Evolutionary conservation across 2,113 vertebrate species (phyloP).

Genomic region (Paramisgurnus dabryanus): DNA sequence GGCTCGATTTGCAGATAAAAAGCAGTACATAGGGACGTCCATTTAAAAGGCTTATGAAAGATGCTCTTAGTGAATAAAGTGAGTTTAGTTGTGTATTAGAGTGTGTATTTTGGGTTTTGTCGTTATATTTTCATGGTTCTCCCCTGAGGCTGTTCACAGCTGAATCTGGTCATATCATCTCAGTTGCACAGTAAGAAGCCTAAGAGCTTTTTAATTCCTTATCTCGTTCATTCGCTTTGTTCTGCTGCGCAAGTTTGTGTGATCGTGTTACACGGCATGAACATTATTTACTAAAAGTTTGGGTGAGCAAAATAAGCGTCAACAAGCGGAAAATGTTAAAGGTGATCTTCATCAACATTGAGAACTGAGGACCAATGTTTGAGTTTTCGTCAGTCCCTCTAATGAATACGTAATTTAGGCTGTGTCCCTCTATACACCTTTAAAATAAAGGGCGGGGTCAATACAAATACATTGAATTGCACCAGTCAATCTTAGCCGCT

Average conservation of each 20-base stretch:
- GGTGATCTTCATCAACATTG: too few relatives aligned
- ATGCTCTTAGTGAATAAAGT: conserved; percentile 9
- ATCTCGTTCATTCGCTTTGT: conserved; percentile 6
- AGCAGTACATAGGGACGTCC: conserved; percentile 28
- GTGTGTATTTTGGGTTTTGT: conserved; percentile 20
- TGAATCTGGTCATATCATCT: conserved; percentile 2
- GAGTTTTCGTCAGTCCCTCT: too few relatives aligned
- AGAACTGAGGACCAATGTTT: too few relatives aligned
- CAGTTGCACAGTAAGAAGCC: conserved; percentile 3
- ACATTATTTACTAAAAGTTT: neutral
- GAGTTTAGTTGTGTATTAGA: conserved; percentile 8
- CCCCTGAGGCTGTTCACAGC: neutral
- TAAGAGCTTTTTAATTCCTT: conserved; percentile 35
- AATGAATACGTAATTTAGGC: too few relatives aligned
- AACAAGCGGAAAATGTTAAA: neutral
- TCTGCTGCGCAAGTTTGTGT: too few relatives aligned
- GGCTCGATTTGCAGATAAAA: conserved; percentile 53
- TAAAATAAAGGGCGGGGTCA: neutral
- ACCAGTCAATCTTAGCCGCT: too few relatives aligned
- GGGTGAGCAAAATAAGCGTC: neutral
- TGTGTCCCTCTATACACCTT: too few relatives aligned
- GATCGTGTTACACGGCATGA: neutral
- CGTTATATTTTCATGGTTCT: conserved; percentile 38
- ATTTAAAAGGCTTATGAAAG: conserved; percentile 28
- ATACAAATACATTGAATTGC: conserved; percentile 9